Evolutionary conservation across 2,888 invertebrate species (phyloP), one percentile per base, ranked within the genome.

Genomic region (Trachelus tabidus): DNA sequence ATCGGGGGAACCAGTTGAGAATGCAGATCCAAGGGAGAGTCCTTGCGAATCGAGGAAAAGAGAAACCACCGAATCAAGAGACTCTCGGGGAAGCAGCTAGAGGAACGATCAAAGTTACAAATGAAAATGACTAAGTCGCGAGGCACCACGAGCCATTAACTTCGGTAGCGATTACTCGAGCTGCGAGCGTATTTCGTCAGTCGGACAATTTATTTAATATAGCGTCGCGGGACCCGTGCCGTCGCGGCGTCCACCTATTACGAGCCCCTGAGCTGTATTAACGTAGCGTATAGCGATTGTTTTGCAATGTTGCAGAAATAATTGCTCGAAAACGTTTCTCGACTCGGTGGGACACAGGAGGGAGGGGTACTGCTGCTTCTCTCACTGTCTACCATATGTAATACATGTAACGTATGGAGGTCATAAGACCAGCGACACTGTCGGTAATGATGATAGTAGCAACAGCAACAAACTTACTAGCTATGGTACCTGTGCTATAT

Each of bases 301-400:
- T 91, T 90, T 87, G 90, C 89, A 90, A 91, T 88, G 88, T 88
- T 87, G 87, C 87, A 87, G 88, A 89, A 90, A 91, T 90, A 88
- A 91, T 89, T 88, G 88, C 89, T 87, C 85, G 88, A 88, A 89
- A 90, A 89, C 84, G 86, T 84, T 87, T 84, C 81, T 76, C 76
- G 75, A 73, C 30, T 34, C 83, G 81, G 85, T 77, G 81, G 79
- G 68, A 81, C 79, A 81, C 33, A 71, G 75, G 76, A 34, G 79
- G 69, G 31, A 33, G 56, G 74, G 69, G 73, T 34, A 75, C 68
- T 15, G 30, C 77, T 68, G 35, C 77, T 71, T 79, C 80, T 79
- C 35, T 68, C 37, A 31, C 56, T 69, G 35, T 73, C 69, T 76
- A 76, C 74, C 56, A 23, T 56, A 56, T 56, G 23, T 23, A 56